Base-by-base conservation (phyloP, 2,888 invertebrate species). In the Drosophila paranaensis region DNA sequence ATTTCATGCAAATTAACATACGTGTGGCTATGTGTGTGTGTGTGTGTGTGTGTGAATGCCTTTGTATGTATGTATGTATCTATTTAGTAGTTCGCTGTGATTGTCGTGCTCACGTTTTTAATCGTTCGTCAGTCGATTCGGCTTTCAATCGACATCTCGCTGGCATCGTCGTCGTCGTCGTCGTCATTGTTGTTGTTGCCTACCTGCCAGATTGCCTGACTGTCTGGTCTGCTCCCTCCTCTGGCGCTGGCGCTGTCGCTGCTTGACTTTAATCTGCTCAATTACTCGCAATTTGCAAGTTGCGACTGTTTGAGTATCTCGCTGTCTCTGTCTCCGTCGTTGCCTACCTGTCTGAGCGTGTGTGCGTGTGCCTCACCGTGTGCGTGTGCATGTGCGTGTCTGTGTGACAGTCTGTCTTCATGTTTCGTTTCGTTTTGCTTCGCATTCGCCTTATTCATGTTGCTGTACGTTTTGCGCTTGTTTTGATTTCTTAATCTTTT, bases 401-500 rank as follows among this genome's bases (percentile, higher is more conserved):
- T 55, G 60, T 67, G 55, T 58, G 65, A 37, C 60, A 57, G 61
- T 60, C 33, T 58, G 54, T 68, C 46, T 73, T 60, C 57, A 53
- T 71, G 57, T 77, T 74, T 43, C 60, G 70, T 74, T 89, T 75
- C 79, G 65, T 58, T 76, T 78, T 79, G 67, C 69, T 57, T 55
- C 78, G 69, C 76, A 77, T 89, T 89, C 89, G 61, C 74, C 79
- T 76, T 84, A 81, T 84, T 75, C 71, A 76, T 79, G 74, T 88
- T 88, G 71, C 70, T 84, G 64, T 80, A 80, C 79, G 75, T 75
- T 87, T 82, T 90, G 77, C 71, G 88, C 79, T 89, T 88, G 82
- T 90, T 90, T 90, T 90, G 86, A 89, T 89, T 90, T 90, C 90
- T 89, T 90, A 88, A 90, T 89, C 87, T 86, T 88, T 90, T 90